Evolutionary conservation across 2,888 invertebrate species (phyloP).

Genomic region (Heliconius charithonia): DNA sequence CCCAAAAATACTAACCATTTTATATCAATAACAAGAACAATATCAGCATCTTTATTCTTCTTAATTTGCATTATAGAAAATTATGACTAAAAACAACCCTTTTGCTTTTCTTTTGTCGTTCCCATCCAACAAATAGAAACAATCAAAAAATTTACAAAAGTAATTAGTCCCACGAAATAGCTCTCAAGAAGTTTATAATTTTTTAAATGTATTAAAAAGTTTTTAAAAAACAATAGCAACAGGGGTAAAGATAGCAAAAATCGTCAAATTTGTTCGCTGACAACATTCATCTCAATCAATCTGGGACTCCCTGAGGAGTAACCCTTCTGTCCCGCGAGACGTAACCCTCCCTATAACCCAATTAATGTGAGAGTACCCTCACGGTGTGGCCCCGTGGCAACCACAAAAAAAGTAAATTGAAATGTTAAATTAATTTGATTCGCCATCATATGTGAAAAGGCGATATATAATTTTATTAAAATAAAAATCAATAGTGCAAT

Average conservation of each 20-base stretch:
- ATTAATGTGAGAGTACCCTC: conserved; percentile 70
- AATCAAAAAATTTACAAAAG: conserved; percentile 44
- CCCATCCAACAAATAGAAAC: conserved; percentile 40
- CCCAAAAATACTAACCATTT: background rate
- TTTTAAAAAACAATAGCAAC: conserved; percentile 53
- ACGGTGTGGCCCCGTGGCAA: conserved; percentile 58
- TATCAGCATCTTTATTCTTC: background rate
- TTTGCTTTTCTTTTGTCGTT: conserved; percentile 11
- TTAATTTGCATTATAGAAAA: conserved; percentile 4
- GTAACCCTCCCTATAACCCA: conserved; percentile 75
- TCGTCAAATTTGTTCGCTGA: conserved; percentile 75
- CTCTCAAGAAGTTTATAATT: conserved; percentile 65
- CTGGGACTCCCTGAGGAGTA: conserved; percentile 71
- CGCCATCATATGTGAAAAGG: conserved; percentile 41
- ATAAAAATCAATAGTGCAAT: background rate
- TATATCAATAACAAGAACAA: background rate
- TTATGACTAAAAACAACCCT: conserved; percentile 33
- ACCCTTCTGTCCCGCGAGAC: conserved; percentile 76
- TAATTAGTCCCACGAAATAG: conserved; percentile 45
- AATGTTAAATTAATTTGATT: conserved; percentile 72
- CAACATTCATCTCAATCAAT: conserved; percentile 83
- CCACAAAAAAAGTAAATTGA: conserved; percentile 78
- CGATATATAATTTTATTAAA: conserved; percentile 8
- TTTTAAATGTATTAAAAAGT: conserved; percentile 39
- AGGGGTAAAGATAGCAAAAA: conserved; percentile 26